Conservation (phyloP, 2,113 vertebrate species). For the Phoenicopterus ruber region DNA sequence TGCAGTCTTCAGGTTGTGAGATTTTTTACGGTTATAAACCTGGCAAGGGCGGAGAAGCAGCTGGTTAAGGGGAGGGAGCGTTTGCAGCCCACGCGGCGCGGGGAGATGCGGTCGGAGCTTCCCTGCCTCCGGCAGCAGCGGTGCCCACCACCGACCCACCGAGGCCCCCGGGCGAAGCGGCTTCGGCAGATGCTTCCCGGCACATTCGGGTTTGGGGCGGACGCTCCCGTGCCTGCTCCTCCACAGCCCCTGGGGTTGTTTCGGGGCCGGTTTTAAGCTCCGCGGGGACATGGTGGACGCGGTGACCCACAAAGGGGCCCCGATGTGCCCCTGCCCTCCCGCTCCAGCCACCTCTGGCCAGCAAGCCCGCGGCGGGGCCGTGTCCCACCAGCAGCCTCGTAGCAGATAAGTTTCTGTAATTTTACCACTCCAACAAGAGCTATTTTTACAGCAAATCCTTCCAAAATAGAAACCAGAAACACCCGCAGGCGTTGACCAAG, state of each 20-base stretch:
- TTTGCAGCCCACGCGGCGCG: background rate
- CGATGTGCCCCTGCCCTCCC: background rate
- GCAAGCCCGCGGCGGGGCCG: background rate
- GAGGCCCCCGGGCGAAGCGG: background rate
- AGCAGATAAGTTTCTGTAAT: background rate
- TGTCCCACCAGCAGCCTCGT: background rate
- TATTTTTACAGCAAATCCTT: conserved; percentile 22
- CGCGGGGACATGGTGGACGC: rapidly evolving
- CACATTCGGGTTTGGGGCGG: background rate
- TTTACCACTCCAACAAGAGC: background rate
- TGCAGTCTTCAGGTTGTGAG: background rate
- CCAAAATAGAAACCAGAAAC: conserved; percentile 12
- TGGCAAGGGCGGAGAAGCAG: background rate
- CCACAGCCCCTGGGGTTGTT: background rate
- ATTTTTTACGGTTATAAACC: background rate
- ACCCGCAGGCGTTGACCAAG: background rate
- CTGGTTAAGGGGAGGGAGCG: background rate
- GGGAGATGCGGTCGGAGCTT: background rate
- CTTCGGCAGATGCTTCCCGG: background rate
- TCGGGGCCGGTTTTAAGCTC: background rate
- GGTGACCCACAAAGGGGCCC: background rate
- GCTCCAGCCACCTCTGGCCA: background rate
- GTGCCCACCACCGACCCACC: background rate
- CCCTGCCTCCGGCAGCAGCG: background rate
- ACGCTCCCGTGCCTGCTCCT: background rate